phyloP scores from a whole-genome alignment of 2,113 vertebrate genomes.

The Ginglymostoma cirratum region DNA sequence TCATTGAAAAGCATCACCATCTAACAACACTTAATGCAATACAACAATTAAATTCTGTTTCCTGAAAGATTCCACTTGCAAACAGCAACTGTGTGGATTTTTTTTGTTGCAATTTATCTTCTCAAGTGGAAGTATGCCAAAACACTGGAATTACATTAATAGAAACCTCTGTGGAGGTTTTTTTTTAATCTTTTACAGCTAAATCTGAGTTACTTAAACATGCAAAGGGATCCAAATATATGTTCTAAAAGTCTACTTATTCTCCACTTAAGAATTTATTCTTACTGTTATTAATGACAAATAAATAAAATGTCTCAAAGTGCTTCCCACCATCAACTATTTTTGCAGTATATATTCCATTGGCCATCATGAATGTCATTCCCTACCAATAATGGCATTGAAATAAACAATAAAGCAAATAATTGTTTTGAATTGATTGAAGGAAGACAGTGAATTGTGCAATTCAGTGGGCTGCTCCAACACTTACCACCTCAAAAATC shows the following conservation, averaged over 20 bases:
- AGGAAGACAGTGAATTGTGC: not conserved
- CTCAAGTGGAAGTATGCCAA: not conserved
- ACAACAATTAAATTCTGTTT: not conserved
- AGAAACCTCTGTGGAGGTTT: constrained; percentile 13
- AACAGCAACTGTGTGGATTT: not conserved
- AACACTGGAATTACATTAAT: constrained; percentile 20
- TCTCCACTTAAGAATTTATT: not conserved
- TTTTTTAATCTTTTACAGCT: not conserved
- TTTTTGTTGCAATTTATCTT: not conserved
- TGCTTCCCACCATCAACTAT: not conserved
- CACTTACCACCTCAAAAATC: not conserved
- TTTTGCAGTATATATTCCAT: not conserved
- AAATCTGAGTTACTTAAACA: not conserved
- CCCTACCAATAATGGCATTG: not conserved
- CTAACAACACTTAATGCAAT: not conserved
- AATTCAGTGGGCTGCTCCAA: not conserved
- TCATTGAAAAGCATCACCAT: not conserved
- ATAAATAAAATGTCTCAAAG: not conserved
- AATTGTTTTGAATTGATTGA: constrained; percentile 2
- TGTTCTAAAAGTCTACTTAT: not conserved
- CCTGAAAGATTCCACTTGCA: not conserved
- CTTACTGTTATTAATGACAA: not conserved
- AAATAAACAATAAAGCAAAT: not conserved
- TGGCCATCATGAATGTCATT: not conserved
- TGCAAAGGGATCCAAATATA: not conserved